A percentile compares a stretch with the other conserved stretches of the same genome.
Conservation (phyloP, 1,140 invertebrate species). For the Philotrypesis tridentata region DNA sequence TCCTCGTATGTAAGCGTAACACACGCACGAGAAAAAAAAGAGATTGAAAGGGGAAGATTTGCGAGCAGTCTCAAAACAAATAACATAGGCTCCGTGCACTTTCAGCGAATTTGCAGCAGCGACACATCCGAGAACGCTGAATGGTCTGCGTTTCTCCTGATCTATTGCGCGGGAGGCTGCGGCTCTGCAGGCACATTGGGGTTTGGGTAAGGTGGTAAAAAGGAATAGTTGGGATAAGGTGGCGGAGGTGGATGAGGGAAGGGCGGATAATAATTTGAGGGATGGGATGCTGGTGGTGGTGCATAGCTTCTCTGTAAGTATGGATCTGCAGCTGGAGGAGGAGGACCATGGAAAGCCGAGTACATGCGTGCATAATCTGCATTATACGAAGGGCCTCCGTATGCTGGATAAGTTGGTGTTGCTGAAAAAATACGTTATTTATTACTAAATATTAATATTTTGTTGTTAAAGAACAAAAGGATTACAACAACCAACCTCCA, state of each 20-base stretch:
- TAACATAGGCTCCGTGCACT: neutral
- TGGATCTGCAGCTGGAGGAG: conserved; percentile 66
- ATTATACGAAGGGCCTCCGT: conserved; percentile 68
- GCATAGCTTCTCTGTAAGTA: conserved; percentile 70
- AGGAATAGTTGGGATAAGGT: conserved; percentile 72
- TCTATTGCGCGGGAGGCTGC: conserved; percentile 69
- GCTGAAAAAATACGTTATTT: conserved; percentile 53
- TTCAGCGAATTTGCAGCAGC: neutral
- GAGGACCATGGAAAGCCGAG: conserved; percentile 71
- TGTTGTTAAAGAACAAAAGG: neutral
- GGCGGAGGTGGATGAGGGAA: conserved; percentile 71
- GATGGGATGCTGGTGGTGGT: conserved; percentile 63
- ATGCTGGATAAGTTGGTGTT: conserved; percentile 67
- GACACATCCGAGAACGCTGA: neutral
- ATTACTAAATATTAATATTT: conserved; percentile 39
- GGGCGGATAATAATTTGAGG: conserved; percentile 70
- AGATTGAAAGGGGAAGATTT: neutral
- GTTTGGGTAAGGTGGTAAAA: conserved; percentile 68
- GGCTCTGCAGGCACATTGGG: conserved; percentile 69
- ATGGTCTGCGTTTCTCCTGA: neutral
- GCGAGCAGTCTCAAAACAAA: neutral
- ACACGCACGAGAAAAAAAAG: neutral
- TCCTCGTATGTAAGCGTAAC: neutral
- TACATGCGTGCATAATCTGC: conserved; percentile 73
- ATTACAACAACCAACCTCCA: conserved; percentile 58